Evolutionary conservation across 2,797 vertebrate genomes (phyloP).

Genomic region (Agapornis canus): DNA sequence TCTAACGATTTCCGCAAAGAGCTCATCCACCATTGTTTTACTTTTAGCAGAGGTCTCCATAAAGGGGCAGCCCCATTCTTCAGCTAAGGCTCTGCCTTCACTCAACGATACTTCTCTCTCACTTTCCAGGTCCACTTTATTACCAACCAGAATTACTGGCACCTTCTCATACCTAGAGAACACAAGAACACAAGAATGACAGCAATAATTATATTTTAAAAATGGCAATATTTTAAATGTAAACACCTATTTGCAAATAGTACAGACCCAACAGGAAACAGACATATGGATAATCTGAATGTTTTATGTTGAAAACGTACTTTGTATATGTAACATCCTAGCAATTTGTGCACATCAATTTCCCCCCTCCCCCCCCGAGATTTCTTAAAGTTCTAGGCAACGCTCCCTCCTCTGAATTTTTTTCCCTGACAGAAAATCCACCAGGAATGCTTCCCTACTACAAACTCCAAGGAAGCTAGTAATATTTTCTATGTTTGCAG

Average conservation of each 20-base stretch:
- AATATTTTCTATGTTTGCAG: not conserved
- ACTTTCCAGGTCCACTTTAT: conserved; percentile 98
- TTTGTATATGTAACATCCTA: not conserved
- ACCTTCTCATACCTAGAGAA: conserved; percentile 94
- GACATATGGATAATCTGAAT: not conserved
- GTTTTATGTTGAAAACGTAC: not conserved
- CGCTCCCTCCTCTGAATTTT: not conserved
- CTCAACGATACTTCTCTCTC: conserved; percentile 93
- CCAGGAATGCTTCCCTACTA: not conserved
- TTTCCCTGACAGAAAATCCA: not conserved
- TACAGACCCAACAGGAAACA: not conserved
- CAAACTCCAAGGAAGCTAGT: not conserved
- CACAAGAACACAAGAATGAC: not conserved
- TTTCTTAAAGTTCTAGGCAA: not conserved
- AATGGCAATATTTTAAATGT: not conserved
- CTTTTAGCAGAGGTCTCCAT: conserved; percentile 99
- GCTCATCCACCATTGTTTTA: conserved; percentile 99
- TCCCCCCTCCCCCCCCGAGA: not conserved
- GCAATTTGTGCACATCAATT: not conserved
- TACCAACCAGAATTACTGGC: conserved; percentile 97
- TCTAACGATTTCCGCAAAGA: conserved; percentile 98
- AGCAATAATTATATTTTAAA: not conserved
- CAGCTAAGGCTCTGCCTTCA: conserved; percentile 94
- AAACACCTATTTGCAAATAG: not conserved
- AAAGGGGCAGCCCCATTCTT: conserved; percentile 99